Percentiles rank a stretch among this genome's conserved stretches.
phyloP scores from a whole-genome alignment of 2,888 invertebrate species.

The Scrobipalpa atriplicella region DNA sequence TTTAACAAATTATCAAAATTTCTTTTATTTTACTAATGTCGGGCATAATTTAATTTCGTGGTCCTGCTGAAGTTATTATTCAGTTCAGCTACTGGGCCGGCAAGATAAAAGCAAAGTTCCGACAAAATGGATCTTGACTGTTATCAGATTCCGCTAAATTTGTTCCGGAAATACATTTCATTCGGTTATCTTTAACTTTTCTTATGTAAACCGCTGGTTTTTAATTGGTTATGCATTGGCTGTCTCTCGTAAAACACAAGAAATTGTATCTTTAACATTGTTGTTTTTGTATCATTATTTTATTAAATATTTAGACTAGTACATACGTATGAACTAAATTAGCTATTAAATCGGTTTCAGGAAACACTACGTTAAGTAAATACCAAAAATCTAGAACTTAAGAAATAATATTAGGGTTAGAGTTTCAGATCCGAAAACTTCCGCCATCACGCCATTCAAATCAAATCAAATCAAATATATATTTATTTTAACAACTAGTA shows the following conservation, averaged over 20 bases:
- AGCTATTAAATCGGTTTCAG: too few species aligned
- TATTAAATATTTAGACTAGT: too few species aligned
- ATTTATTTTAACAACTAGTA: too few species aligned
- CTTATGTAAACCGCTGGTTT: slow-evolving; percentile 47
- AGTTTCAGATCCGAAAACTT: too few species aligned
- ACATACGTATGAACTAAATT: too few species aligned
- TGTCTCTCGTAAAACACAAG: not conserved
- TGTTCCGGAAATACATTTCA: slow-evolving; percentile 48
- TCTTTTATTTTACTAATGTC: too few species aligned
- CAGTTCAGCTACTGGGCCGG: slow-evolving; percentile 37
- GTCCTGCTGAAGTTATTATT: not conserved
- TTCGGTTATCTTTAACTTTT: slow-evolving; percentile 47
- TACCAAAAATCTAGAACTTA: too few species aligned
- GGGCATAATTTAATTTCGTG: not conserved
- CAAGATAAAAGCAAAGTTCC: slow-evolving; percentile 64
- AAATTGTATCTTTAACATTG: not conserved
- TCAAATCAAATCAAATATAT: too few species aligned
- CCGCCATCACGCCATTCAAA: too few species aligned
- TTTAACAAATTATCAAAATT: too few species aligned
- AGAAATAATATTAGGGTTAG: too few species aligned
- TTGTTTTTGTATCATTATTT: not conserved
- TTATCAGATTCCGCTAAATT: slow-evolving; percentile 56
- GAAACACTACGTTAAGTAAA: too few species aligned
- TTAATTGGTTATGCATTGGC: slow-evolving; percentile 40
- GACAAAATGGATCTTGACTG: slow-evolving; percentile 57